Conservation (phyloP, 2,888 invertebrate genomes). For the Harpagoxenus sublaevis region DNA sequence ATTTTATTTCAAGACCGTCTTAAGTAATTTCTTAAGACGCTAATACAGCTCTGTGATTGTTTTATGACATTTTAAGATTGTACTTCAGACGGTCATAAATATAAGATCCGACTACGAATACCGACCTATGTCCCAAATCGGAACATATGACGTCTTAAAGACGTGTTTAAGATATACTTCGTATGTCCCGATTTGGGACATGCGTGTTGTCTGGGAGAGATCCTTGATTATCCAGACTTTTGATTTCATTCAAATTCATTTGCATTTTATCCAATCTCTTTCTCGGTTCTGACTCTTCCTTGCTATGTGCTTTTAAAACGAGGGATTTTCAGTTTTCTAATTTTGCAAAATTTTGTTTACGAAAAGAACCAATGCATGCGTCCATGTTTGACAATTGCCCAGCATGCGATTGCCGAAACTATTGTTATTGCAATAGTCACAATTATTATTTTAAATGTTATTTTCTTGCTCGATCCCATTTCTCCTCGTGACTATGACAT, state of each 20-base stretch:
- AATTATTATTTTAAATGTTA: conserved; percentile 36
- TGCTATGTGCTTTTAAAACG: neutral
- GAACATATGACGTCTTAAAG: too few species aligned
- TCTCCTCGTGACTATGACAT: conserved; percentile 51
- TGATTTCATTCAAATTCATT: conserved; percentile 16
- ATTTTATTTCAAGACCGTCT: too few species aligned
- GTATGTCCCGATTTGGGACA: too few species aligned
- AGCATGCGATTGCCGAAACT: conserved; percentile 40
- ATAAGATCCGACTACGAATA: too few species aligned
- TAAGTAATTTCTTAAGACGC: too few species aligned
- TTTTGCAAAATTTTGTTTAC: conserved; percentile 24
- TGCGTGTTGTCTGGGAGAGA: neutral
- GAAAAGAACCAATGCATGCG: conserved; percentile 29
- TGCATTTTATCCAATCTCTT: neutral
- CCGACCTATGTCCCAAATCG: too few species aligned
- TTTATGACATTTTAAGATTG: too few species aligned
- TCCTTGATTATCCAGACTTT: neutral
- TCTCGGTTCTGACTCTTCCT: conserved; percentile 4
- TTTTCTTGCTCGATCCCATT: conserved; percentile 13
- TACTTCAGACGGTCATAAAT: too few species aligned
- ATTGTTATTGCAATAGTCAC: conserved; percentile 28
- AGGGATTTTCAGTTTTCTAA: conserved; percentile 2
- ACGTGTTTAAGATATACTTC: too few species aligned
- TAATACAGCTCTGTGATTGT: too few species aligned
- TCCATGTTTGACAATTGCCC: conserved; percentile 30